These are phyloP conservation scores for Hippocampus kuda DNA, from an alignment of 2,797 vertebrate genomes.

Conservation along the genomic window DNA sequence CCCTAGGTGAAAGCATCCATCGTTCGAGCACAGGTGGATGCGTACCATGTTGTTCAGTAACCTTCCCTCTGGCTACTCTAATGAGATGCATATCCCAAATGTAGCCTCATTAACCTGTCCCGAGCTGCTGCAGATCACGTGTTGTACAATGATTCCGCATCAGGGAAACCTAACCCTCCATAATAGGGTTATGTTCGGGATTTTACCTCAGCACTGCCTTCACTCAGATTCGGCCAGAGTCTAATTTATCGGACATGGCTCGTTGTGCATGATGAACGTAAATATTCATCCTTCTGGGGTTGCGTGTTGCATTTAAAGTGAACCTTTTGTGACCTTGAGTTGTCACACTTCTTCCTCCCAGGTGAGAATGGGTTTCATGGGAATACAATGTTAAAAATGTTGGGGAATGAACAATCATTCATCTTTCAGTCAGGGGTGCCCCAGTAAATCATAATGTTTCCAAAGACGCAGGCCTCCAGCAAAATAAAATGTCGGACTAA, in stretches of 20 bases:
- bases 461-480: slow-evolving; percentile 37
- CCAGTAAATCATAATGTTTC: slow-evolving; percentile 40
- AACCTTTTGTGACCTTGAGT: slow-evolving; percentile 50
- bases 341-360: slow-evolving; percentile 5
- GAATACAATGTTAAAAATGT: slow-evolving; percentile 28
- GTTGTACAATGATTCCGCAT: slow-evolving; percentile 82
- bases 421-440: slow-evolving; percentile 30
- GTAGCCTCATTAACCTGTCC: slow-evolving; percentile 80
- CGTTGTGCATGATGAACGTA: slow-evolving; percentile 61
- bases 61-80: slow-evolving; percentile 68
- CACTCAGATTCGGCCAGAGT: slow-evolving; percentile 74
- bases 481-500: slow-evolving; percentile 54
- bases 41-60: slow-evolving; percentile 42
- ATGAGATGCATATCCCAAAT: slow-evolving; percentile 73
- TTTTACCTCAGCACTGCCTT: slow-evolving; percentile 81
- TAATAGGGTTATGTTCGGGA: slow-evolving; percentile 84
- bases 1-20: slow-evolving; percentile 15
- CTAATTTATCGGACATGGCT: slow-evolving; percentile 83
- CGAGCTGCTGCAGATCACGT: slow-evolving; percentile 80
- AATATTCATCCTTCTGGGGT: slow-evolving; percentile 60
- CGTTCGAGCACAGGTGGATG: slow-evolving; percentile 17
- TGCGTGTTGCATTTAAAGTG: slow-evolving; percentile 48
- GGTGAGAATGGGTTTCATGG: slow-evolving; percentile 39
- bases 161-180: slow-evolving; percentile 70
- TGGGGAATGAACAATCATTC: slow-evolving; percentile 34